Base-by-base conservation (phyloP, 1,140 invertebrate genomes). In the Papilio xuthus region DNA sequence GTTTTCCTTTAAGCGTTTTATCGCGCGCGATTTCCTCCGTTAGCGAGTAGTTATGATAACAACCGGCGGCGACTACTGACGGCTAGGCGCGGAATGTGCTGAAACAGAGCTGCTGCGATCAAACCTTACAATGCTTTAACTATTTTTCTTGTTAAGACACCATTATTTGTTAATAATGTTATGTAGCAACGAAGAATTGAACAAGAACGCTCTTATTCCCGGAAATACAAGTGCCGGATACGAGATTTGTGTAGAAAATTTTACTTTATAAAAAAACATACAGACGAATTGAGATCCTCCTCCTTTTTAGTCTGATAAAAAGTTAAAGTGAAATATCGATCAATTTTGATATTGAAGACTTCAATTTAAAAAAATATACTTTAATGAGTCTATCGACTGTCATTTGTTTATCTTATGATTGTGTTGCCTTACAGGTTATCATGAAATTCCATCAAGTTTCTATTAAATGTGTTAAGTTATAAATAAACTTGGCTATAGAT, bases 1-100 rank as follows among this genome's bases (percentile, higher is more conserved):
- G 32, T 76, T 76, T 76, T 76, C 74, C 74, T 76, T 63, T 37
- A 56, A 76, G 56, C 74, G 74, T 63, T 76, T 76, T 63, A 76
- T 76, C 47, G 50, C 28, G 56, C 56, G 53, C 53, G 74, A 76
- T 63, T 76, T 76, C 74, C 74, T 63, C 74, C 74, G 26, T 76
- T 76, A 76, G 42, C 53, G 37, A n/a, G 56, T 63, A 76, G 53
- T 63, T 76, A 76, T 60, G 74, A 76, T 76, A 76, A 76, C 73
- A 76, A 60, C 74, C 74, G 73, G 47, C 73, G 74, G 74, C 74
- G 56, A 76, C 74, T 60, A 13, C 53, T 42, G 74, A 76, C 50
- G 32, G 53, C 26, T 12, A 12, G 50, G 20, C 32, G 37, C 37
- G 41, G 42, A 44, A 73, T 50, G 20, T 15, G 69, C 69, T 42